Percentiles rank a stretch among this genome's conserved stretches.
Evolutionary conservation across 2,113 vertebrate species (phyloP).

Genomic region (Galbula dea): DNA sequence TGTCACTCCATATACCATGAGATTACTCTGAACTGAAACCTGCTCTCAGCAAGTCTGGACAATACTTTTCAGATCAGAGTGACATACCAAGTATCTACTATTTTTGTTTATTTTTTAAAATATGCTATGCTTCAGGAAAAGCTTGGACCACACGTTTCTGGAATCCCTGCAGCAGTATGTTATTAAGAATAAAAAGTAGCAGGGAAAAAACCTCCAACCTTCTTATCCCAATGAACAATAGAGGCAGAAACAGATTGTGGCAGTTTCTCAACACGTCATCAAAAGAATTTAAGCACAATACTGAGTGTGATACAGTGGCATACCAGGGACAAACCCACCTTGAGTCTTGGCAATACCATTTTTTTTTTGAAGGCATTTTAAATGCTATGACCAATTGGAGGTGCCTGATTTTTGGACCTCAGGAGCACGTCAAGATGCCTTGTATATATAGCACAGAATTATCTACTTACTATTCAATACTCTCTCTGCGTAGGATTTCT

Average conservation of each 20-base stretch:
- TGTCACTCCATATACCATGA: not conserved
- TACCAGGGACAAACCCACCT: not conserved
- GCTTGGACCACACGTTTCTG: not conserved
- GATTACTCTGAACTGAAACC: constrained; percentile 1
- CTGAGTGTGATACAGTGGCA: not conserved
- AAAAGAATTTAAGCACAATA: not conserved
- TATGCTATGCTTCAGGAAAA: not conserved
- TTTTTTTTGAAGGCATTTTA: not conserved
- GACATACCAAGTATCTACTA: not conserved
- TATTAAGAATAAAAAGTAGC: not conserved
- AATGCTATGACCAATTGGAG: not conserved
- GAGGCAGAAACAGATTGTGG: not conserved
- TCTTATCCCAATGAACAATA: not conserved
- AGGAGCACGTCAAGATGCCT: not conserved
- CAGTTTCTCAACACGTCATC: not conserved
- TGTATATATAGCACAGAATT: too few relatives aligned
- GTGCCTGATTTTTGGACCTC: not conserved
- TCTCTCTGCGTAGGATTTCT: not conserved
- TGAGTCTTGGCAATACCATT: not conserved
- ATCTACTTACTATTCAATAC: not conserved
- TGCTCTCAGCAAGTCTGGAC: not conserved
- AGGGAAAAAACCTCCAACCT: not conserved
- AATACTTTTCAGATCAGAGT: not conserved
- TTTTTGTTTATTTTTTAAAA: not conserved
- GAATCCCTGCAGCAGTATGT: not conserved